A percentile compares a stretch with the other conserved stretches of the same genome.
Conservation (phyloP, 2,797 vertebrate species). For the Phalanger gymnotis region DNA sequence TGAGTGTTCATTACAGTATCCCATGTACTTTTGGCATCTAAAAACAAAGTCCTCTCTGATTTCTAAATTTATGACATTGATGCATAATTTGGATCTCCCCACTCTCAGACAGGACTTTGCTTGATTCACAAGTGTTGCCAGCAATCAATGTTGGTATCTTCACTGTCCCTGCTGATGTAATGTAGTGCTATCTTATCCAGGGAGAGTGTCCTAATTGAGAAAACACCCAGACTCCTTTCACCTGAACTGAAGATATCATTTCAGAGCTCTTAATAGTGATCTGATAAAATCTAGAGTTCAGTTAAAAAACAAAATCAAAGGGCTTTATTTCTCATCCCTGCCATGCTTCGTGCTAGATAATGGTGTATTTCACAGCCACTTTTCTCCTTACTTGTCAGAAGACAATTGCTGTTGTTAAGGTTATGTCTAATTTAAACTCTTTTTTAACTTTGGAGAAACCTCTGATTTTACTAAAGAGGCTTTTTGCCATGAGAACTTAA, state of each 20-base stretch:
- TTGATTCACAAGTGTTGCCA: not conserved
- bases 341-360: not conserved
- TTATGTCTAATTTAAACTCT: not conserved
- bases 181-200: not conserved
- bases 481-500: slow-evolving; percentile 13
- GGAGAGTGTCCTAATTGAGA: not conserved
- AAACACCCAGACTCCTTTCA: slow-evolving; percentile 11
- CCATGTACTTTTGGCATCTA: slow-evolving; percentile 5
- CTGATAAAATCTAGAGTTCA: slow-evolving; percentile 6
- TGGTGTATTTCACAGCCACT: not conserved
- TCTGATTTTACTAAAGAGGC: slow-evolving; percentile 1
- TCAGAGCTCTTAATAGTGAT: slow-evolving; percentile 10
- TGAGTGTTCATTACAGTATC: not conserved
- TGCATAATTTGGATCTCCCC: slow-evolving; percentile 12
- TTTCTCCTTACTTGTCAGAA: not conserved
- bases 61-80: slow-evolving; percentile 15
- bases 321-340: not conserved
- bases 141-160: not conserved
- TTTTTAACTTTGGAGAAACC: not conserved
- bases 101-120: not conserved
- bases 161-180: not conserved
- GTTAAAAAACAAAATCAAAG: not conserved
- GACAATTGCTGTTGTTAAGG: slow-evolving; percentile 23
- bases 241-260: not conserved
- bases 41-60: slow-evolving; percentile 26